Base-by-base conservation (phyloP, 2,888 invertebrate genomes). In the Yponomeuta malinellus region DNA sequence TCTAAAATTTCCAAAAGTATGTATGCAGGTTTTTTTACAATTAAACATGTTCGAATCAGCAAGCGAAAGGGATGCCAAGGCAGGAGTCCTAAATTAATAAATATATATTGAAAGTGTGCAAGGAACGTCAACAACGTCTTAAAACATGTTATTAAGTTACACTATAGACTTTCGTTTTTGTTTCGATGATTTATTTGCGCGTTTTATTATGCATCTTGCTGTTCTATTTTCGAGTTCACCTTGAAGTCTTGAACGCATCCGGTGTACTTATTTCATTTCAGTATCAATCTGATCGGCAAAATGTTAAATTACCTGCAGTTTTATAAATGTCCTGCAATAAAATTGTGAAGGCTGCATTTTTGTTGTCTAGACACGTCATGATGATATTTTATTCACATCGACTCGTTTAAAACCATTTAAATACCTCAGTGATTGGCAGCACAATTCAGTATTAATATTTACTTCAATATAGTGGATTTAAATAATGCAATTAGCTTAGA, bases 171-270 rank as follows among this genome's bases (percentile, higher is more conserved):
- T 23, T 69, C 1, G 68, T 67, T 67, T 71, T 63, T 37, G 69
- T 70, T 66, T 70, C 67, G 71, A 71, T 71, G 67, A 67, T 68
- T 68, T 15, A 69, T 48, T 63, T 52, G 43, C 9, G 43, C 43
- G 9, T 43, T 43, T 43, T 43, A 43, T 43, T 43, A 43, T 43
- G 70, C 33, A 12, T 52, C 37, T 64, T 69, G 52, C 69, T 69
- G 69, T 66, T 52, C 52, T 23, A 65, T 69, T 31, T 52, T 68
- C 52, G 23, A 23, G 68, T 68, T 23, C 29, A 48, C 68, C 68
- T 68, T 68, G 68, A 52, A 31, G 23, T 9, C 68, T 68, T 52
- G 52, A 68, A 52, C n/a, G 12, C 23, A 68, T 52, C 68, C 65
- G 65, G 65, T 12, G 12, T 43, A 43, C 9, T 29, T 64, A 29